A percentile compares a stretch with the other conserved stretches of the same genome.
Conservation (phyloP, 2,113 vertebrate species). For the Ramphastos sulfuratus region DNA sequence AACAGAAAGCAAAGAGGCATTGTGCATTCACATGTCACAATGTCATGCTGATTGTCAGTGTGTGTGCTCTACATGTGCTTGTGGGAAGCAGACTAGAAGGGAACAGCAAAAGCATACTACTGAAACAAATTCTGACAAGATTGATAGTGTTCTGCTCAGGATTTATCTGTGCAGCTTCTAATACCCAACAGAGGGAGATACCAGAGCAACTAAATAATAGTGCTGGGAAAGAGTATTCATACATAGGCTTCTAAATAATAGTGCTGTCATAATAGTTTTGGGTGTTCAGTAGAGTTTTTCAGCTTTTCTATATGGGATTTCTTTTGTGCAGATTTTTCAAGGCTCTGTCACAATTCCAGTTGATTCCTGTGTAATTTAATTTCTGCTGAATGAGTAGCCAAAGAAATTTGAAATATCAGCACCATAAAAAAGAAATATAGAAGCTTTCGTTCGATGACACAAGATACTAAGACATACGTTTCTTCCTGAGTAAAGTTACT, state of each 20-base stretch:
- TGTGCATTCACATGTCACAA: neutral
- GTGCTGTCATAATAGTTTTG: neutral
- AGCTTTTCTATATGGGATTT: neutral
- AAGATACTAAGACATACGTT: neutral
- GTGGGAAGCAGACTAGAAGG: neutral
- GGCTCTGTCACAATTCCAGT: neutral
- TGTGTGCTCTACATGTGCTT: neutral
- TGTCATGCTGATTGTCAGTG: neutral
- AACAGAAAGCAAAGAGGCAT: neutral
- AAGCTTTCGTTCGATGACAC: neutral
- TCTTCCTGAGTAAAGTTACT: neutral
- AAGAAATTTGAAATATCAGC: neutral
- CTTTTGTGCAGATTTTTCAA: neutral
- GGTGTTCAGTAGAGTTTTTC: neutral
- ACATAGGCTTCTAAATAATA: neutral
- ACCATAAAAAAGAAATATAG: neutral
- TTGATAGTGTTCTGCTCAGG: neutral
- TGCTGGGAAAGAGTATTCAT: neutral
- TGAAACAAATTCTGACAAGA: neutral
- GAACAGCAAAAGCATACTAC: neutral
- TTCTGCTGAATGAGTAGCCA: neutral
- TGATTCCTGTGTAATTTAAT: neutral
- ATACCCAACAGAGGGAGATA: neutral
- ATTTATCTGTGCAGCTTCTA: neutral
- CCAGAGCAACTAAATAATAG: neutral